A percentile compares a stretch with the other conserved stretches of the same genome.
These are phyloP conservation scores for Rotaria sp. DNA, from an alignment of 2,888 invertebrate genomes.

Conservation along the genomic window DNA sequence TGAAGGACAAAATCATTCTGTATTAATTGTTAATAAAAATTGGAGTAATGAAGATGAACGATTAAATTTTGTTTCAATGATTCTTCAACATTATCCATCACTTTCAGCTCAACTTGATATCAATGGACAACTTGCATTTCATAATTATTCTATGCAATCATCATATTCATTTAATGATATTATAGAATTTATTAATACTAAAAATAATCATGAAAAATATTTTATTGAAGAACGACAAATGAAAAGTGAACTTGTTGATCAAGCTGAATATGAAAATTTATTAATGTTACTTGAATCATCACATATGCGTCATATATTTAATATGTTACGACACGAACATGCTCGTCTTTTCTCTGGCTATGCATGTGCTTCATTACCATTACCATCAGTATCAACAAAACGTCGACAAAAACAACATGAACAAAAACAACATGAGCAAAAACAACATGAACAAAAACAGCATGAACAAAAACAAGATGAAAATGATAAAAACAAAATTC, in stretches of 20 bases:
- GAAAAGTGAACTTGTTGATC: slow-evolving; percentile 8
- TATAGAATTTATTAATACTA: not conserved
- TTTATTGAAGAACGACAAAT: not conserved
- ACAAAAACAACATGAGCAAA: too few species aligned
- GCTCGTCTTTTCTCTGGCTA: not conserved
- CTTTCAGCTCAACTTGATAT: slow-evolving; percentile 10
- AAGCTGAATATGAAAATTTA: not conserved
- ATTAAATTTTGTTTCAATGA: not conserved
- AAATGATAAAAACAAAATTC: not conserved
- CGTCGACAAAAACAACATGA: too few species aligned
- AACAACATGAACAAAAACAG: too few species aligned
- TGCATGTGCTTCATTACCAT: not conserved
- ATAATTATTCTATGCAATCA: not conserved
- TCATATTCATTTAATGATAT: not conserved
- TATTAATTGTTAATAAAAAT: not conserved
- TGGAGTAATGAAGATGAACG: not conserved
- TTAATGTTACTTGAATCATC: not conserved
- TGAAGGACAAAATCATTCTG: not conserved
- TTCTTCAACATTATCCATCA: not conserved
- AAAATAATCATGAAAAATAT: not conserved
- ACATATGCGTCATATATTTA: not conserved
- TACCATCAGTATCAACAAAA: not conserved
- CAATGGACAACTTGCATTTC: not conserved
- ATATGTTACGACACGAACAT: not conserved
- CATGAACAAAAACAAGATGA: not conserved